Percentiles rank a stretch among this genome's conserved stretches.
Conservation (phyloP, 1,140 invertebrate genomes). For the Pseudomyrmex dendroicus region DNA sequence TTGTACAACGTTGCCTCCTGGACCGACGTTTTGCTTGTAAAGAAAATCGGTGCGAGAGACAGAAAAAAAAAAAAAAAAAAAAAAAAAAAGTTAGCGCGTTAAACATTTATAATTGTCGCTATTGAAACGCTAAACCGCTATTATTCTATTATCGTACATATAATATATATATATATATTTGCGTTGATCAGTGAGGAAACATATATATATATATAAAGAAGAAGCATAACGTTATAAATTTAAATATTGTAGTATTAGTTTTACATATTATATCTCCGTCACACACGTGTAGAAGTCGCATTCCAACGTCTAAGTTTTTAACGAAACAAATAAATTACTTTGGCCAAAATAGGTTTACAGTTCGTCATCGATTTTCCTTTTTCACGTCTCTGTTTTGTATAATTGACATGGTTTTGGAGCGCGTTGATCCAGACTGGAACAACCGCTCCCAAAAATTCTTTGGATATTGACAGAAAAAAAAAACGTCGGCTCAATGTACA, state of each 20-base stretch:
- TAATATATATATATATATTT: constrained; percentile 67
- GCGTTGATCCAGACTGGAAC: no score
- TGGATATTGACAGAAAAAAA: no score
- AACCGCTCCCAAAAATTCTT: no score
- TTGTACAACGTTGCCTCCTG: background rate
- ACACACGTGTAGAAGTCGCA: constrained; percentile 83
- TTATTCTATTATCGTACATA: constrained; percentile 43
- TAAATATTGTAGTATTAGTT: constrained; percentile 83
- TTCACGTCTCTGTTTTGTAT: background rate
- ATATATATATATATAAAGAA: constrained; percentile 55
- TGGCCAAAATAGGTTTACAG: constrained; percentile 71
- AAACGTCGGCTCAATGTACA: no score
- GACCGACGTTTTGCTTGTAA: constrained; percentile 49
- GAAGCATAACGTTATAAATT: constrained; percentile 74
- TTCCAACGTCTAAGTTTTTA: constrained; percentile 83
- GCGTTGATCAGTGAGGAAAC: constrained; percentile 73
- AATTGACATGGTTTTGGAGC: no score
- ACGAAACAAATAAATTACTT: constrained; percentile 82
- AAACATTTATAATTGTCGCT: constrained; percentile 68
- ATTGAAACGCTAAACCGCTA: constrained; percentile 61
- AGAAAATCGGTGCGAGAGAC: constrained; percentile 35
- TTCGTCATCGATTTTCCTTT: background rate
- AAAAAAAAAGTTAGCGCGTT: constrained; percentile 67
- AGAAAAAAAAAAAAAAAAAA: background rate
- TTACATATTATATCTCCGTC: constrained; percentile 83